A percentile compares a stretch with the other conserved stretches of the same genome.
phyloP scores from a whole-genome alignment of 2,888 invertebrate species.

The Xestoiulus laeticollis region DNA sequence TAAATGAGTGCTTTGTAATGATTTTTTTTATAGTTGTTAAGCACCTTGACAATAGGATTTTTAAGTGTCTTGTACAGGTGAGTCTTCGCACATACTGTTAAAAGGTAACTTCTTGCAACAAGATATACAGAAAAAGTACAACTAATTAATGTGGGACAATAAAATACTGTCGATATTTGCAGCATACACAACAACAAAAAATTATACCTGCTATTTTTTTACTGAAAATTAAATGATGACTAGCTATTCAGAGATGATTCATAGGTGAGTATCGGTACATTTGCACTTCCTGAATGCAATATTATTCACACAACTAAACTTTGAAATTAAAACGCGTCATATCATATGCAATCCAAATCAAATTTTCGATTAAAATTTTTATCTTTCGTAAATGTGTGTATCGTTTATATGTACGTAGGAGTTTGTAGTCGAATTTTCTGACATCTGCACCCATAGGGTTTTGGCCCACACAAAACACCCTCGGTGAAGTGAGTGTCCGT shows the following conservation, averaged over 20 bases:
- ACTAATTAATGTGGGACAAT: too few species aligned
- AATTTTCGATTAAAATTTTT: not conserved
- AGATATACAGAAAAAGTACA: too few species aligned
- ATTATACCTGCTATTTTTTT: too few species aligned
- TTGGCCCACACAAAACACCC: not conserved
- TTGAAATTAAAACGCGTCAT: not conserved
- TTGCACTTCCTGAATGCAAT: too few species aligned
- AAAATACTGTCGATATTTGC: too few species aligned
- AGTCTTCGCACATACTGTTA: too few species aligned
- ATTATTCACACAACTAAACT: not conserved
- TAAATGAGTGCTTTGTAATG: not conserved
- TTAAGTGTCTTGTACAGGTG: too few species aligned
- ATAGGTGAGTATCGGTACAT: too few species aligned
- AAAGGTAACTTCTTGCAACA: too few species aligned
- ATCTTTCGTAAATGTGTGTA: not conserved
- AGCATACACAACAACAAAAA: too few species aligned
- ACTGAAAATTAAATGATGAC: too few species aligned
- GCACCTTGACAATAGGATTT: not conserved
- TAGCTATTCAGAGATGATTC: too few species aligned
- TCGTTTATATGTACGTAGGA: not conserved
- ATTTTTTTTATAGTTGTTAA: not conserved
- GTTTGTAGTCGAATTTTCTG: not conserved
- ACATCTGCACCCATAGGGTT: not conserved
- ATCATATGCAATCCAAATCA: not conserved
- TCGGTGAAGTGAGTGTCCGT: not conserved